Base-by-base conservation (phyloP, 2,888 invertebrate genomes). In the Dioctria linearis region DNA sequence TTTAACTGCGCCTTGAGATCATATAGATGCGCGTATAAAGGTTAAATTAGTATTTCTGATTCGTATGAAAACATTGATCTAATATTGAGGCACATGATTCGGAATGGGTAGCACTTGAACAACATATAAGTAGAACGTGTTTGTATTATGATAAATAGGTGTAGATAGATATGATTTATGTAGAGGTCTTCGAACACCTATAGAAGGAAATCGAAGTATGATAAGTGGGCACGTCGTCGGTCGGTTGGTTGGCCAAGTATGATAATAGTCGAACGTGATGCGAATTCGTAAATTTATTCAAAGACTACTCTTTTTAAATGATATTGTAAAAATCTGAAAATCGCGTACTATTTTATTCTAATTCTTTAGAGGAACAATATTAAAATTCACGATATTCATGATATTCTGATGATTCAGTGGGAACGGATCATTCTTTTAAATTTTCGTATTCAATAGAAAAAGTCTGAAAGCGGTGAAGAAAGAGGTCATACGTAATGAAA, bases 371-470 rank as follows among this genome's bases (percentile, higher is more conserved):
- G 49, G 6, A 25, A 25, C 4, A 39, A 71, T 9, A 54, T 71
- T 71, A 71, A 54, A 71, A 71, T 71, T 71, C 71, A 71, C 9
- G 49, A 54, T 51, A 71, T 71, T 71, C 71, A 71, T n/a, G 49
- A 46, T 46, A 46, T 67, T 46, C 67, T 25, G n/a, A 13, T 46
- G 43, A 46, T 71, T 71, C 40, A 40, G n/a, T 54, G 71, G n/a
- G 71, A 71, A 71, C 54, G 37, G 71, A 40, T 71, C 25, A 59
- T 25, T 25, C 3, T 8, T 59, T 59, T 59, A 46, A 46, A 46
- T 46, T 46, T 25, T 25, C 25, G 25, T 25, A 25, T 25, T 25
- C 25, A 25, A 25, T 25, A 25, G 25, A 25, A 25, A 25, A 25
- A 25, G 25, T 25, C 25, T 25, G 25, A 25, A 25, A 2, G 25